Evolutionary conservation across 2,113 vertebrate species (phyloP).

Genomic region (Helogale parvula): DNA sequence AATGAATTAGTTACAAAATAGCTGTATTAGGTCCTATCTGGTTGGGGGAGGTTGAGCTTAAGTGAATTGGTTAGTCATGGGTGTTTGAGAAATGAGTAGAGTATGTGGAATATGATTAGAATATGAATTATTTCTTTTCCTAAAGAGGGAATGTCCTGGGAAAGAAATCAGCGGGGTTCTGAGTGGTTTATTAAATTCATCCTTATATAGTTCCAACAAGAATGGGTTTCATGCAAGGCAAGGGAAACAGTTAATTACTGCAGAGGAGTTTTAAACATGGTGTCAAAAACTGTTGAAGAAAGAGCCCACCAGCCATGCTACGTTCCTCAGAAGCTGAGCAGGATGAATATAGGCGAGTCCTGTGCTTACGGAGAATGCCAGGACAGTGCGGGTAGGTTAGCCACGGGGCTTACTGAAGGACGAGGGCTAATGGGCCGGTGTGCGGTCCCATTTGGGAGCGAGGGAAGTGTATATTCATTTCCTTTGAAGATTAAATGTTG

Average conservation of each 20-base stretch:
- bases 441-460: neutral
- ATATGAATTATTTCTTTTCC: slow-evolving; percentile 5
- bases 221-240: neutral
- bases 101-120: neutral
- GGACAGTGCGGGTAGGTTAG: neutral
- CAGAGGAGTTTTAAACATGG: neutral
- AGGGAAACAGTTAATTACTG: neutral
- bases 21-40: neutral
- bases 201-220: neutral
- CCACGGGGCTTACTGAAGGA: neutral
- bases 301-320: neutral
- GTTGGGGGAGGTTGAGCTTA: neutral
- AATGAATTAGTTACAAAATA: slow-evolving; percentile 33
- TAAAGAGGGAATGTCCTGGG: neutral
- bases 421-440: neutral
- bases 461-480: neutral
- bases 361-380: no score
- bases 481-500: neutral
- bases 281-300: neutral
- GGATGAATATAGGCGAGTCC: neutral
- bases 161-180: neutral
- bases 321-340: neutral
- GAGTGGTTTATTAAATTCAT: neutral
- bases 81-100: slow-evolving; percentile 48
- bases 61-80: neutral